Base-by-base conservation (phyloP, 2,113 vertebrate species). In the Pterocles gutturalis region DNA sequence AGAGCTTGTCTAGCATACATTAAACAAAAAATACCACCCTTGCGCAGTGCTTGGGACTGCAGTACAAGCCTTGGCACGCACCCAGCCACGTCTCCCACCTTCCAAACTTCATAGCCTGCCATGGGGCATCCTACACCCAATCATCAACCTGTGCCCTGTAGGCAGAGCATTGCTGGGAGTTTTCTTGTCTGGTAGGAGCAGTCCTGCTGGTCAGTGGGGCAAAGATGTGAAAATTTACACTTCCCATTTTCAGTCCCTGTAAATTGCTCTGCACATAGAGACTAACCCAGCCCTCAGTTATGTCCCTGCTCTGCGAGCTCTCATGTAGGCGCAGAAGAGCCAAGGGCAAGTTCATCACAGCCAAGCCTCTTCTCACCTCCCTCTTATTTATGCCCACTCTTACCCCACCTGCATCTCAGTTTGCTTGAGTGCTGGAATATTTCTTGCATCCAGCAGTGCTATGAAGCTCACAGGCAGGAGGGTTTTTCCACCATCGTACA, bases 131-230 rank as follows among this genome's bases (percentile, higher is more conserved):
- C 73, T n/a, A 38, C 11, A 46, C 19, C 17, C 33, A 10, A 13
- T 9, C 38, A 14, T 2, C 38, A 17, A 0, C 0, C 0, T 2
- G 6, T 31, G 11, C 5, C 18, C 10, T 25, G 53, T 0, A 2
- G 18, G 20, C 7, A 17, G 9, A 43, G 13, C 3, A 1, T 6
- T 49, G 9, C 36, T 41, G 69, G 17, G 49, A 65, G 11, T 25
- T 29, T 19, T 41, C 45, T 33, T 36, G 11, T 36, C 45, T 21
- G 57, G 13, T 10, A 28, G 22, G 25, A 89, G 49, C 0, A 1
- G 28, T 26, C 1, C 45, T n/a, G 36, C 14, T 66, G 34, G 49
- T 17, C 49, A 76, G n/a, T 0, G 0, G 17, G 26, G 29, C 15
- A 62, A 67, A 64, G n/a, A 34, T 4, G 6, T 11, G 10, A 46